Evolutionary conservation across 2,797 vertebrate genomes (phyloP).

Genomic region (Gymnodraco acuticeps): DNA sequence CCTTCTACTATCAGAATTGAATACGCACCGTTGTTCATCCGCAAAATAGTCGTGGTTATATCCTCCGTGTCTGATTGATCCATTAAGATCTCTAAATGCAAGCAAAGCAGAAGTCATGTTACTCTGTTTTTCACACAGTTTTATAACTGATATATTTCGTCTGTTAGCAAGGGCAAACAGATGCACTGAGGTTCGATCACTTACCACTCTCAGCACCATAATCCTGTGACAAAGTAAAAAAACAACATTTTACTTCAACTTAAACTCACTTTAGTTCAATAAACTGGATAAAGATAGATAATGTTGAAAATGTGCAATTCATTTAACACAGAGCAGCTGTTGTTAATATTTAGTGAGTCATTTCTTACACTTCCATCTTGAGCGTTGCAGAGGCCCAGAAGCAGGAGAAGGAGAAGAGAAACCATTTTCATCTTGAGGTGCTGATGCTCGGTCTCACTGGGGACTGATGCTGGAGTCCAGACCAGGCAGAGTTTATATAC

Average conservation of each 20-base stretch:
- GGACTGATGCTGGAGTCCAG: conserved; percentile 32
- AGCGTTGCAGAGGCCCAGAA: conserved; percentile 53
- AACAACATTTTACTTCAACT: neutral
- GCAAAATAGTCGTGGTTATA: conserved; percentile 57
- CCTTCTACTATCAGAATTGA: neutral
- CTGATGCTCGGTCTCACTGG: neutral
- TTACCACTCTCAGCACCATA: conserved; percentile 27
- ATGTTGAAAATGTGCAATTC: neutral
- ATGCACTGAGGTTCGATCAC: neutral
- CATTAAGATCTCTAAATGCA: conserved; percentile 20
- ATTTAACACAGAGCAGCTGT: rapidly evolving
- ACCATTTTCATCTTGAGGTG: conserved; percentile 36
- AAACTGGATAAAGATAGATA: neutral
- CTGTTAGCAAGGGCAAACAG: neutral
- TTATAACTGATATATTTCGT: neutral
- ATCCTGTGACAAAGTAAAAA: conserved; percentile 29
- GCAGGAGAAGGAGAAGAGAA: conserved; percentile 51
- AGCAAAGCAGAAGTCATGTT: conserved; percentile 22
- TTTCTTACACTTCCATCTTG: conserved; percentile 39
- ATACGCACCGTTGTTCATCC: conserved; percentile 70
- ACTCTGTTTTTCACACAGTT: neutral
- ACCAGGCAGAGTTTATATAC: conserved; percentile 44
- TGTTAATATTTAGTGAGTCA: neutral
- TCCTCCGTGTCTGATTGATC: conserved; percentile 15
- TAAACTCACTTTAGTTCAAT: neutral